Percentiles rank a stretch among this genome's conserved stretches.
These are phyloP conservation scores for Mus minutoides DNA, from an alignment of 2,797 vertebrate species.

Conservation along the genomic window DNA sequence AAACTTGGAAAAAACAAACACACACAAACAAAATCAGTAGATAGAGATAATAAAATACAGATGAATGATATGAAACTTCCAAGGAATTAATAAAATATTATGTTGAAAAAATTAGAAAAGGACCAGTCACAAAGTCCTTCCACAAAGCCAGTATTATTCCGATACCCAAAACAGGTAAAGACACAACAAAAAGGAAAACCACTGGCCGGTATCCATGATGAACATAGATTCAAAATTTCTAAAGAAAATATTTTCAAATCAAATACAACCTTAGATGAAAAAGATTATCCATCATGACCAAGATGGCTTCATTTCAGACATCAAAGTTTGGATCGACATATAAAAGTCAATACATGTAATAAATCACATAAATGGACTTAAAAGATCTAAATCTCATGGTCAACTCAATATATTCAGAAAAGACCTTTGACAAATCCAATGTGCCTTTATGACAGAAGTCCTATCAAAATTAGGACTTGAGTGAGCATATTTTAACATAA, in stretches of 20 bases:
- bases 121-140: neutral
- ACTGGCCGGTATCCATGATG: neutral
- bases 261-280: neutral
- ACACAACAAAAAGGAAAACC: neutral
- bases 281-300: neutral
- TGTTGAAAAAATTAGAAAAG: neutral
- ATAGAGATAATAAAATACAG: neutral
- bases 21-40: neutral
- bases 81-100: neutral
- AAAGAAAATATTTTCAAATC: neutral
- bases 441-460: neutral
- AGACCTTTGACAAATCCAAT: neutral
- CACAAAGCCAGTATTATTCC: neutral
- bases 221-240: neutral
- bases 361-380: neutral
- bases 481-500: neutral
- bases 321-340: neutral
- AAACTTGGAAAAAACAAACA: neutral
- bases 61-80: neutral
- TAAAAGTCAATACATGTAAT: neutral
- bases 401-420: neutral
- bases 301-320: neutral
- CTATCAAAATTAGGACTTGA: neutral
- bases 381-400: neutral
- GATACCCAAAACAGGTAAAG: neutral